A percentile compares a stretch with the other conserved stretches of the same genome.
phyloP scores from a whole-genome alignment of 1,140 invertebrate genomes.

The Drosophila navojoa region DNA sequence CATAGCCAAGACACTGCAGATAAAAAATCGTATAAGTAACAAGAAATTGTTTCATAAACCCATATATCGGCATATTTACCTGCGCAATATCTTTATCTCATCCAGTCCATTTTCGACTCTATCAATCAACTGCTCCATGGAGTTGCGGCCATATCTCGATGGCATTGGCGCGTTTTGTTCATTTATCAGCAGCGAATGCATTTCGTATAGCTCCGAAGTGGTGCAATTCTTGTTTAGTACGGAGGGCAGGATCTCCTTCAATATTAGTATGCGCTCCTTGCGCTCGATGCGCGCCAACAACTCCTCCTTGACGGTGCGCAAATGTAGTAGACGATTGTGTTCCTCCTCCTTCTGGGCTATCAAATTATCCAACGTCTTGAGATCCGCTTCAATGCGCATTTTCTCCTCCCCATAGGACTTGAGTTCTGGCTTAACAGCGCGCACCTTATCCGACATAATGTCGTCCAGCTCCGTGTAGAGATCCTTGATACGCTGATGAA shows the following conservation, averaged over 20 bases:
- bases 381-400: conserved; percentile 46
- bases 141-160: neutral
- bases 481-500: conserved; percentile 54
- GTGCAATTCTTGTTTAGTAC: conserved; percentile 47
- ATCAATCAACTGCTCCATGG: conserved; percentile 44
- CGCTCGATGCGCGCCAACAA: conserved; percentile 43
- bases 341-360: conserved; percentile 62
- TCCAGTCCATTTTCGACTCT: conserved; percentile 32
- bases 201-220: conserved; percentile 45
- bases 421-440: conserved; percentile 27
- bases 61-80: conserved; percentile 10
- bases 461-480: conserved; percentile 45
- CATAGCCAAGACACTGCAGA: conserved; percentile 36
- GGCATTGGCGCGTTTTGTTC: conserved; percentile 37
- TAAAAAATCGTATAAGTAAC: neutral
- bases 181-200: conserved; percentile 43
- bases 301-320: conserved; percentile 56
- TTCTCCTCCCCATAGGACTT: conserved; percentile 32
- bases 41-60: too few species aligned
- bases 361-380: conserved; percentile 45
- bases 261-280: conserved; percentile 44
- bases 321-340: conserved; percentile 55
- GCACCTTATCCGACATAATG: conserved; percentile 43
- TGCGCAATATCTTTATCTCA: conserved; percentile 39
- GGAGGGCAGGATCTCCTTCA: conserved; percentile 47